Percentiles rank a stretch among this genome's conserved stretches.
Conservation (phyloP, 2,797 vertebrate species). For the Pseudomugil tenellus region DNA sequence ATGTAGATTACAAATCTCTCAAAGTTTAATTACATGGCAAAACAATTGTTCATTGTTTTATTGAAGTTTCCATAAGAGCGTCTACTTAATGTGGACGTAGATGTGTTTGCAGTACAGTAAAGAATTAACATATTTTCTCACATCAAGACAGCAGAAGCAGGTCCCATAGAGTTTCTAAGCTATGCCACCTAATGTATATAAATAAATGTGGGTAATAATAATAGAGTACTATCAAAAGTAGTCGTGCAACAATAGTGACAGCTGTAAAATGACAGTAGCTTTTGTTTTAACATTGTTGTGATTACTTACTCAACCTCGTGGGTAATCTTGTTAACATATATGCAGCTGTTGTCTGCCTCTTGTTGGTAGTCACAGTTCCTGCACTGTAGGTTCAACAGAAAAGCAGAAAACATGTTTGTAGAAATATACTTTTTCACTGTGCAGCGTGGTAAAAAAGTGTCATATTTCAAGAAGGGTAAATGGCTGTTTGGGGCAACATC, state of each 20-base stretch:
- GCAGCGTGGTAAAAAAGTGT: neutral
- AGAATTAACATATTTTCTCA: no score
- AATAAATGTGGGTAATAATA: neutral
- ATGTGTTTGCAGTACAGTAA: no score
- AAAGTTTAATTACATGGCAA: neutral
- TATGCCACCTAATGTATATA: neutral
- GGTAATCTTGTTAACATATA: conserved; percentile 97
- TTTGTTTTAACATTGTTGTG: neutral
- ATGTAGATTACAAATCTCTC: neutral
- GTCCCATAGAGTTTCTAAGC: neutral
- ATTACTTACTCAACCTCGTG: conserved; percentile 96
- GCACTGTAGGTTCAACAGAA: conserved; percentile 79
- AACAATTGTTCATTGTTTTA: neutral
- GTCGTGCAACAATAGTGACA: neutral
- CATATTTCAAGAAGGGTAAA: no score
- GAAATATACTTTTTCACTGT: neutral
- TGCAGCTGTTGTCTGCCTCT: conserved; percentile 96
- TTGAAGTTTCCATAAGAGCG: neutral
- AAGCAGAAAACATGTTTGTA: neutral
- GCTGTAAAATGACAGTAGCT: neutral
- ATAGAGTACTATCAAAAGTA: neutral
- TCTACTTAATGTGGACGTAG: neutral
- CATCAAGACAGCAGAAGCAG: neutral
- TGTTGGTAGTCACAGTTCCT: conserved; percentile 97
- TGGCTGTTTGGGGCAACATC: no score